Conservation (phyloP, 2,888 invertebrate genomes). For the Linnaemya tessellans region DNA sequence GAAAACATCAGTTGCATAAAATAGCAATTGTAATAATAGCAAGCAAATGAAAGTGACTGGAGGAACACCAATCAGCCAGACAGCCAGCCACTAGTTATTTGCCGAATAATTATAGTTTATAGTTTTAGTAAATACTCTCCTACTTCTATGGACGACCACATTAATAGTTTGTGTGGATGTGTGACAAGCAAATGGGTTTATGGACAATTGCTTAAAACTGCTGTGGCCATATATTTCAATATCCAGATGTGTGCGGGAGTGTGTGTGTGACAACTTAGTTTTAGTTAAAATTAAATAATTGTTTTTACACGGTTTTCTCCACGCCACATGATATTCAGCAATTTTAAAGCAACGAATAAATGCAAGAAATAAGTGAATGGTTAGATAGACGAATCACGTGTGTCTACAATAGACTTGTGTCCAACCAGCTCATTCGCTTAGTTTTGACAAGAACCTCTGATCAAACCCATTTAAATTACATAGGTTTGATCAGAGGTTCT, state of each 20-base stretch:
- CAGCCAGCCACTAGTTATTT: constrained; percentile 48
- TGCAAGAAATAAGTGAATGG: constrained; percentile 8
- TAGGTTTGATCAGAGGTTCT: no score
- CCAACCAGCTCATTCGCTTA: no score
- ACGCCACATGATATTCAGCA: not conserved
- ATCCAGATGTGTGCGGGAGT: not conserved
- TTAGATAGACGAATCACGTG: not conserved
- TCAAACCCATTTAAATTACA: no score
- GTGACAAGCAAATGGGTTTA: not conserved
- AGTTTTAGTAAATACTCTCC: constrained; percentile 4
- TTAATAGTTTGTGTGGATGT: not conserved
- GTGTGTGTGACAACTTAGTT: not conserved
- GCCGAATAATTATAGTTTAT: constrained; percentile 64
- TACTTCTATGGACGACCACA: not conserved
- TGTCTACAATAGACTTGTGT: no score
- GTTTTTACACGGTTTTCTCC: not conserved
- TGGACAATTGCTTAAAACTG: constrained; percentile 14
- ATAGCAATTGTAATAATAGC: constrained; percentile 15
- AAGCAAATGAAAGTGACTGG: constrained; percentile 21
- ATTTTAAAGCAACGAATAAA: not conserved
- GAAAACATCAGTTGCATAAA: constrained; percentile 23
- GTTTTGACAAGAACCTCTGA: no score
- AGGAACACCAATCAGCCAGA: constrained; percentile 28
- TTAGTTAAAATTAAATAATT: not conserved
- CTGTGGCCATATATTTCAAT: not conserved